phyloP scores from a whole-genome alignment of 1,140 invertebrate species.

The Linepithema humile region DNA sequence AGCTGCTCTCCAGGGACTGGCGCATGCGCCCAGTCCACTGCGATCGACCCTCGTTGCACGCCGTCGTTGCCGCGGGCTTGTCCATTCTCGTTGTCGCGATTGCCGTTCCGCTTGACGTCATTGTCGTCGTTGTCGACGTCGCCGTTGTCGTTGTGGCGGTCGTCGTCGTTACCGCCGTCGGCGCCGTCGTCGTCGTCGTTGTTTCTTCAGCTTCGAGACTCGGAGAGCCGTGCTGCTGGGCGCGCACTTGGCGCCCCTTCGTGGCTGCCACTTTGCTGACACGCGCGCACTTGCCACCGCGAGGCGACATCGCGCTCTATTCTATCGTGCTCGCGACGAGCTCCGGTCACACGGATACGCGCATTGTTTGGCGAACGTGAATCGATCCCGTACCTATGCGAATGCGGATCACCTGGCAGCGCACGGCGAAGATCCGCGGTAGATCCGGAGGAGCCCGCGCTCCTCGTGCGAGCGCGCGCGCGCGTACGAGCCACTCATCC shows the following conservation, averaged over 20 bases:
- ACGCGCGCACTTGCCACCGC: constrained; percentile 72
- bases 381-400: background rate
- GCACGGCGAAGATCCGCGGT: constrained; percentile 3
- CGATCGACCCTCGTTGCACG: constrained; percentile 77
- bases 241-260: constrained; percentile 37
- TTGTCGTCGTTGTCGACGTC: constrained; percentile 20
- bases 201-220: background rate
- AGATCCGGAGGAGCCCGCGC: constrained; percentile 18
- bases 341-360: background rate
- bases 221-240: constrained; percentile 34
- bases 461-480: constrained; percentile 64
- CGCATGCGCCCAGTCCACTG: constrained; percentile 76
- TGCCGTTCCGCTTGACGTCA: constrained; percentile 44
- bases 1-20: constrained; percentile 69
- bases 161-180: background rate
- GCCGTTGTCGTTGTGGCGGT: background rate
- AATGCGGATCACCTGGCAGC: background rate
- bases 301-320: constrained; percentile 68
- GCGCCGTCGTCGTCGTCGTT: constrained; percentile 42
- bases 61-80: constrained; percentile 56
- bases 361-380: background rate
- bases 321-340: constrained; percentile 10
- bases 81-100: constrained; percentile 46
- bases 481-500: constrained; percentile 69
- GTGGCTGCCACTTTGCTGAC: constrained; percentile 62